Evolutionary conservation across 1,140 invertebrate genomes (phyloP).

Genomic region (Brachionus rubens): DNA sequence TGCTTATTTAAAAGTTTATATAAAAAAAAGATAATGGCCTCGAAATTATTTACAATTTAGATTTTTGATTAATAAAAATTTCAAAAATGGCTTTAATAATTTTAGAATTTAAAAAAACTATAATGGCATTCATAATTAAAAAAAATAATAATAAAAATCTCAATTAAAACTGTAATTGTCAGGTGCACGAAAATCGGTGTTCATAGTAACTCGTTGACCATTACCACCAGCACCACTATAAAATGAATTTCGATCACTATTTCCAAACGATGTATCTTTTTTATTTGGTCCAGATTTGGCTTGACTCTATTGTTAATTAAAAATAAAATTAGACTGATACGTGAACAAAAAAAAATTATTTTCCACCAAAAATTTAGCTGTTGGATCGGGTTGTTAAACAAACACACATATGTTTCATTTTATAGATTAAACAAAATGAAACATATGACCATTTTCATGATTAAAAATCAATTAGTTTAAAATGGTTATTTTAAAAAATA

Average conservation of each 20-base stretch:
- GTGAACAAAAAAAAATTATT: not conserved
- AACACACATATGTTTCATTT: not conserved
- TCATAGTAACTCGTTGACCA: not conserved
- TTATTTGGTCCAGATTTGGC: constrained; percentile 14
- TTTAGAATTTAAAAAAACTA: too few relatives aligned
- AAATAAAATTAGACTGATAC: not conserved
- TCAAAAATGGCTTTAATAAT: too few relatives aligned
- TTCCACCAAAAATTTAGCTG: constrained; percentile 9
- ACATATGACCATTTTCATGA: too few relatives aligned
- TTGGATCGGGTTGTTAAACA: not conserved
- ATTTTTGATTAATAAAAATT: too few relatives aligned
- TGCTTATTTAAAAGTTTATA: too few relatives aligned
- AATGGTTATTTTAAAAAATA: too few relatives aligned
- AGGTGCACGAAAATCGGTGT: not conserved
- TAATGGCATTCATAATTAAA: constrained; percentile 1
- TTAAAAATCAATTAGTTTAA: too few relatives aligned
- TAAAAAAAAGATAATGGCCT: too few relatives aligned
- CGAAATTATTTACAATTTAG: too few relatives aligned
- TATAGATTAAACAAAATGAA: not conserved
- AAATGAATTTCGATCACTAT: not conserved
- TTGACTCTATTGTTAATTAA: not conserved
- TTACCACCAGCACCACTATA: too few relatives aligned
- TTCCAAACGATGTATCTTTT: not conserved
- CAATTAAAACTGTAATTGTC: constrained; percentile 35
- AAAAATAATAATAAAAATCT: not conserved